Conservation (phyloP, 2,113 vertebrate species). For the Sylvicapra grimmia region DNA sequence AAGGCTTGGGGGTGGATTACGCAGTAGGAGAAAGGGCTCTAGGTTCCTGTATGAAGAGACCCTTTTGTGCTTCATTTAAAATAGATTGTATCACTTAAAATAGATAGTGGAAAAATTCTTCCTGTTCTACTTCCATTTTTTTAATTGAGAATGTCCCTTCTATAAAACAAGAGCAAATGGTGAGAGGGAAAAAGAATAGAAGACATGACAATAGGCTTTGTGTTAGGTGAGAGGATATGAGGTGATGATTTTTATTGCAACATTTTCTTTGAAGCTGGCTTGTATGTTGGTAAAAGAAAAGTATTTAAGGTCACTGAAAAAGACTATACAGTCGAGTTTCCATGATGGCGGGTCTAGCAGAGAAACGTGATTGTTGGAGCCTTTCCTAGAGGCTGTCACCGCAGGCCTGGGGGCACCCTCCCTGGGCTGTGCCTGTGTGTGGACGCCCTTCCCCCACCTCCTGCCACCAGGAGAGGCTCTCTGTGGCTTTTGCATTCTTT, state of each 20-base stretch:
- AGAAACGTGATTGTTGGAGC: neutral
- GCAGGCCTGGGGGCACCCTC: neutral
- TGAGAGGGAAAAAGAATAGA: slow-evolving; percentile 37
- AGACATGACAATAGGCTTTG: slow-evolving; percentile 22
- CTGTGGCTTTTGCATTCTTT: neutral
- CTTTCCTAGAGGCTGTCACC: neutral
- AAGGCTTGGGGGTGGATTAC: slow-evolving; percentile 1
- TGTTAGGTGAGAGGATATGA: slow-evolving; percentile 18
- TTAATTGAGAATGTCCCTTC: slow-evolving; percentile 8
- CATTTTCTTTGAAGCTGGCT: slow-evolving; percentile 52
- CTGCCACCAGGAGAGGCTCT: neutral
- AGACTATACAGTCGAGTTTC: slow-evolving; percentile 10
- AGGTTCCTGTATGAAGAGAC: slow-evolving; percentile 14
- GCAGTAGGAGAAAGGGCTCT: neutral
- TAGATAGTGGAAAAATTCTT: slow-evolving; percentile 24
- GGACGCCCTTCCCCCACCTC: neutral
- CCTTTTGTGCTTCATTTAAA: slow-evolving; percentile 16
- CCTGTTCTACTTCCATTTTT: slow-evolving; percentile 22
- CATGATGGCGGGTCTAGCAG: neutral
- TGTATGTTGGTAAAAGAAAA: slow-evolving; percentile 45
- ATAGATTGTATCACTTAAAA: slow-evolving; percentile 41
- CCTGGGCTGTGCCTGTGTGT: neutral
- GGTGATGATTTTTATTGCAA: slow-evolving; percentile 29
- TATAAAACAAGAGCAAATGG: slow-evolving; percentile 40
- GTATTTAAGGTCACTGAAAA: slow-evolving; percentile 16